Conservation (phyloP, 1,140 invertebrate species). For the Pogonus chalceus region DNA sequence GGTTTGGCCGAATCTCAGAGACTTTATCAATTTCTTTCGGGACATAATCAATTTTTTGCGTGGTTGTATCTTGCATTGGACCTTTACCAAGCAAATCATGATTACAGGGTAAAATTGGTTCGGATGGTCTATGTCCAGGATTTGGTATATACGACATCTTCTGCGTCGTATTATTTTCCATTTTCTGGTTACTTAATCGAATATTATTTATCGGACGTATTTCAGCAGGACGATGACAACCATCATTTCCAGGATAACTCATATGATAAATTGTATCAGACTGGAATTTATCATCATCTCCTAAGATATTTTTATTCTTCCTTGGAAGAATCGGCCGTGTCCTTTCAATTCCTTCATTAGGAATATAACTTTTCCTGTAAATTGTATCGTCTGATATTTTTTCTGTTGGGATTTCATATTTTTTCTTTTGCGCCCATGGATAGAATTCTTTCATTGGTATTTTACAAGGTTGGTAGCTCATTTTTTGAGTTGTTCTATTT, state of each 20-base stretch:
- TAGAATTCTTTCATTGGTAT: constrained; percentile 25
- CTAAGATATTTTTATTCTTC: not conserved
- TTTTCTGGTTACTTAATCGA: constrained; percentile 34
- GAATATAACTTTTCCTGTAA: constrained; percentile 46
- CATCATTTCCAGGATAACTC: constrained; percentile 26
- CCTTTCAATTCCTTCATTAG: constrained; percentile 25
- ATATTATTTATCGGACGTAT: constrained; percentile 31
- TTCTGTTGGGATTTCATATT: not conserved
- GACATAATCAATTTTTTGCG: constrained; percentile 60
- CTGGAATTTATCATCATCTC: not conserved
- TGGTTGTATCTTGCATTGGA: constrained; percentile 59
- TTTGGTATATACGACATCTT: constrained; percentile 43
- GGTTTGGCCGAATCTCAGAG: constrained; percentile 33
- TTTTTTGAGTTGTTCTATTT: constrained; percentile 33
- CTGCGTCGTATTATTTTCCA: constrained; percentile 41
- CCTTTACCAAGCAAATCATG: constrained; percentile 41
- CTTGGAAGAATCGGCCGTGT: constrained; percentile 24
- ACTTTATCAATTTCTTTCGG: constrained; percentile 45
- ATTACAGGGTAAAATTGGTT: constrained; percentile 32
- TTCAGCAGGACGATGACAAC: not conserved
- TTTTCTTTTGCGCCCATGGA: constrained; percentile 30
- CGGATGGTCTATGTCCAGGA: constrained; percentile 35
- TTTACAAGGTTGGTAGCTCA: constrained; percentile 31
- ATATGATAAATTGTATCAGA: not conserved
- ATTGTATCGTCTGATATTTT: constrained; percentile 47